Evolutionary conservation across 2,113 vertebrate genomes (phyloP).

Genomic region (Scopus umbretta): DNA sequence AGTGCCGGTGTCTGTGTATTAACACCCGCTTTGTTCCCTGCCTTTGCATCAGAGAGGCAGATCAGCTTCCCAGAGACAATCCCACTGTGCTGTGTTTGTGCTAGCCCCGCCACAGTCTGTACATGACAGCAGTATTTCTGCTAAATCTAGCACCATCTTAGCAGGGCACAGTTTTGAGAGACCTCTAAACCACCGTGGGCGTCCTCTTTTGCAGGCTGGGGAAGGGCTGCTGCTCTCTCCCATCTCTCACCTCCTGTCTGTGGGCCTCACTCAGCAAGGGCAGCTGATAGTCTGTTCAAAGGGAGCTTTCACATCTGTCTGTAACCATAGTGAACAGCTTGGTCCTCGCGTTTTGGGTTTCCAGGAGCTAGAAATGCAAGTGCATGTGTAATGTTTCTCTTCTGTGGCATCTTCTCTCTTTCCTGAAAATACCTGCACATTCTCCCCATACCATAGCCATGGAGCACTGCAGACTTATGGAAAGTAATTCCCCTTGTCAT

Average conservation of each 20-base stretch:
- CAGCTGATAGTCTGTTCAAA: background rate
- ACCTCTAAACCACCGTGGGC: background rate
- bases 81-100: background rate
- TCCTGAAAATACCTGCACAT: background rate
- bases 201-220: background rate
- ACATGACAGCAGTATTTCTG: background rate
- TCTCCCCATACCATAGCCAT: background rate
- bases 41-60: background rate
- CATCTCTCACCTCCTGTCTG: background rate
- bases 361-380: background rate
- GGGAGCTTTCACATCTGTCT: background rate
- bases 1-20: background rate
- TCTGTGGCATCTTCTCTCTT: background rate
- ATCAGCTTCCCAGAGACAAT: background rate
- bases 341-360: background rate
- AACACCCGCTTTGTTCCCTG: background rate
- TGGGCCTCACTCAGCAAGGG: background rate
- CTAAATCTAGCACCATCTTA: background rate
- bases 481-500: background rate
- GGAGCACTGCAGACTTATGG: background rate
- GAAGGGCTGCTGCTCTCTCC: background rate
- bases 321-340: background rate
- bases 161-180: background rate
- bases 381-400: background rate
- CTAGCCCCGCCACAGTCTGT: background rate